A percentile compares a stretch with the other conserved stretches of the same genome.
Evolutionary conservation across 2,113 vertebrate genomes (phyloP).

Genomic region (Anoplopoma fimbria): DNA sequence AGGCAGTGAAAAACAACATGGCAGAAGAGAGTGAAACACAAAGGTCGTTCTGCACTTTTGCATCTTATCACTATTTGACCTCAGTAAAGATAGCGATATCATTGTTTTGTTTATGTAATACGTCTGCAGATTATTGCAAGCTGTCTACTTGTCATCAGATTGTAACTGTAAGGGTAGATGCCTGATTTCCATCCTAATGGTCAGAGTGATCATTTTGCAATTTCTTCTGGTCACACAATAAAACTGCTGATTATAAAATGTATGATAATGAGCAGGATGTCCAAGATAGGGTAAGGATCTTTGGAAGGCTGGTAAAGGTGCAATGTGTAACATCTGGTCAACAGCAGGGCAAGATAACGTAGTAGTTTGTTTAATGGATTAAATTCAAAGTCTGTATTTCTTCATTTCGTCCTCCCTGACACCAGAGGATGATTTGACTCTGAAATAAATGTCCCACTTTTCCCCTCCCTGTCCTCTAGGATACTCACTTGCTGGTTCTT

Average conservation of each 20-base stretch:
- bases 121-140: not conserved
- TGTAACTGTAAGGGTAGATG: not conserved
- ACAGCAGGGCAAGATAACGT: no score
- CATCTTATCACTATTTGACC: not conserved
- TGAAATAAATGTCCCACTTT: not conserved
- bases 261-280: not conserved
- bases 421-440: not conserved
- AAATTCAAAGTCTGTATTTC: no score
- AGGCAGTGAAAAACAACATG: no score
- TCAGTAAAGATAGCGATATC: not conserved
- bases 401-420: no score
- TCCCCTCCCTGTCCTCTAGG: slow-evolving; percentile 74
- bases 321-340: no score
- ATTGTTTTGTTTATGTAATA: not conserved
- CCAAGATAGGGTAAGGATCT: no score
- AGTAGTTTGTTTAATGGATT: no score
- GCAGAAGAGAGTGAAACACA: not conserved
- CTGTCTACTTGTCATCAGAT: not conserved
- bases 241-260: not conserved
- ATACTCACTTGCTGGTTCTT: slow-evolving; percentile 96
- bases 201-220: not conserved
- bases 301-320: not conserved
- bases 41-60: not conserved
- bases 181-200: not conserved
- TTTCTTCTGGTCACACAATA: not conserved